phyloP scores from a whole-genome alignment of 1,140 invertebrate species.

The Paralvinella palmiformis region DNA sequence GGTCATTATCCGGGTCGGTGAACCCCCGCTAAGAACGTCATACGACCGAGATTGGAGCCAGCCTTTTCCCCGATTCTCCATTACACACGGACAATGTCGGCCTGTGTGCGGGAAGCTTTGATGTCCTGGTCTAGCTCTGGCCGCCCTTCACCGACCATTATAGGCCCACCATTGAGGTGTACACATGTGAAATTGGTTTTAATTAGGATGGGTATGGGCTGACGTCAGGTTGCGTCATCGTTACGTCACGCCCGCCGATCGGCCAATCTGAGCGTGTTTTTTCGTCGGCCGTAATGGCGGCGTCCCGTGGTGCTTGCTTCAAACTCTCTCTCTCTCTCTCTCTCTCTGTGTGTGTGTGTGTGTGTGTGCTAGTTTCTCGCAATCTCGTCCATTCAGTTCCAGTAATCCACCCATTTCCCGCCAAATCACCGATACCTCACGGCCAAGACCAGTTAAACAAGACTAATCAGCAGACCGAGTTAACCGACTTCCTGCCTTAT shows the following conservation, averaged over 20 bases:
- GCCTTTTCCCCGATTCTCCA: neutral
- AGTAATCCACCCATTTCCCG: neutral
- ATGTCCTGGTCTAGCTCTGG: neutral
- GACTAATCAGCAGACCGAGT: too few species aligned
- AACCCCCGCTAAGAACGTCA: neutral
- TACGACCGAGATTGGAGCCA: neutral
- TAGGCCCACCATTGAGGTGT: too few species aligned
- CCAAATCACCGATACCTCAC: neutral
- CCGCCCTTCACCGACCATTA: too few species aligned
- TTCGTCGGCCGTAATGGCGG: neutral
- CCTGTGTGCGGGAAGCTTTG: neutral
- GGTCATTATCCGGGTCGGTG: neutral
- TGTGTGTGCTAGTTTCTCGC: too few species aligned
- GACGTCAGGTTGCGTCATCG: neutral
- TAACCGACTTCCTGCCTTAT: too few species aligned
- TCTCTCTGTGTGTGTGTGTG: too few species aligned
- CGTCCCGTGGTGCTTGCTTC: neutral
- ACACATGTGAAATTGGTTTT: slow-evolving; percentile 1
- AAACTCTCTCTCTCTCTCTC: neutral
- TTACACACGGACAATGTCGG: neutral
- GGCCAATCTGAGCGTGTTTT: slow-evolving; percentile 1
- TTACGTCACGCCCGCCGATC: too few species aligned
- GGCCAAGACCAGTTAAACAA: too few species aligned
- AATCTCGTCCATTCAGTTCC: neutral
- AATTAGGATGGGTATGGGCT: slow-evolving; percentile 2